Base-by-base conservation (phyloP, 1,140 invertebrate species). In the Conus betulinus region DNA sequence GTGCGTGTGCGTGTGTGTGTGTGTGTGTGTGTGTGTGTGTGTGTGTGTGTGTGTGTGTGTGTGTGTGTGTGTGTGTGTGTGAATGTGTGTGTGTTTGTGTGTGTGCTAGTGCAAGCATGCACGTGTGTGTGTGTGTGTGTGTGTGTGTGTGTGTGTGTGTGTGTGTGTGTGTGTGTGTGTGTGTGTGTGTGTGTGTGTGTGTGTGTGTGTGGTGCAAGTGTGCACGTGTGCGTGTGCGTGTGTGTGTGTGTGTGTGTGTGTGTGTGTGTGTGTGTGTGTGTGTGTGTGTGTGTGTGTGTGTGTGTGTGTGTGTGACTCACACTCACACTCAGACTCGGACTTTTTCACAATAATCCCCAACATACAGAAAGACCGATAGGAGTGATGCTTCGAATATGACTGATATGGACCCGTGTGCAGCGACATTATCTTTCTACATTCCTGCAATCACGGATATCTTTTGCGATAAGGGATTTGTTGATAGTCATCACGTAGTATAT, bases 131-230 rank as follows among this genome's bases (percentile, higher is more conserved):
- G 13, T 25, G 57, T 39, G 13, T 25, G 25, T 84, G 13, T 63
- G 25, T 27, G 23, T 60, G 7, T 27, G n/a, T 39, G 20, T 63
- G 27, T 60, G 57, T 60, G 5, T 84, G 5, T 63, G 55, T 63
- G 55, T 63, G n/a, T 63, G 55, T 39, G 83, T 67, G 83, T 71
- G 55, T 60, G 57, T 84, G 83, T 67, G 60, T 84, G 27, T 63
- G 83, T 51, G 27, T 84, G 83, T 63, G 27, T 63, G 83, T 84
- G 55, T 51, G 60, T 84, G 83, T 15, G 27, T 84, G 83, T 63
- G 27, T 84, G 60, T 63, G 25, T 84, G 83, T 84, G 60, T 84
- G 57, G n/a, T n/a, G n/a, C n/a, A n/a, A n/a, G n/a, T n/a, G n/a
- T n/a, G n/a, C n/a, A n/a, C n/a, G n/a, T n/a, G n/a, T n/a, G n/a